These are phyloP conservation scores for Falco biarmicus DNA, from an alignment of 2,797 vertebrate species.

Conservation along the genomic window DNA sequence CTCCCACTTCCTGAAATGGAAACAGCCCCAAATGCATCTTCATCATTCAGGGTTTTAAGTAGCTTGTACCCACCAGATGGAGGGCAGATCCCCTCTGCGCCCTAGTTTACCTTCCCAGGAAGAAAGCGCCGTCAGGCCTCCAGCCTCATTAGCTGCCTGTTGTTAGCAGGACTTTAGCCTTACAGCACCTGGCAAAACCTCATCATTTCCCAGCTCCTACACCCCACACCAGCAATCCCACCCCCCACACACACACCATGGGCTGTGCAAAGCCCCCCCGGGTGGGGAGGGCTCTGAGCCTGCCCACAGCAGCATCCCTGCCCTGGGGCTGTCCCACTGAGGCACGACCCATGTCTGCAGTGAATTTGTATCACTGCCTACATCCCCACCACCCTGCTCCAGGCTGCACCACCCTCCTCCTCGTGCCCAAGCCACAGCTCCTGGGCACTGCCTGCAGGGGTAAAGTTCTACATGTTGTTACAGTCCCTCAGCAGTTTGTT, in stretches of 20 bases:
- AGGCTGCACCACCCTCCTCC: too few species aligned
- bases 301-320: background rate
- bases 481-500: rapidly evolving
- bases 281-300: background rate
- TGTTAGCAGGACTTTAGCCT: background rate
- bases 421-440: rapidly evolving
- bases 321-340: background rate
- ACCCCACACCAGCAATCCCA: too few species aligned
- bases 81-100: background rate
- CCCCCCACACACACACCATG: background rate
- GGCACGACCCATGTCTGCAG: rapidly evolving
- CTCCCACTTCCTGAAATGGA: rapidly evolving
- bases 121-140: background rate
- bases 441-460: too few species aligned
- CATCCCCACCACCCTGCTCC: background rate
- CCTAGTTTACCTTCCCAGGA: background rate
- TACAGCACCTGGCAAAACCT: background rate
- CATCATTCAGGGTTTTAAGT: background rate
- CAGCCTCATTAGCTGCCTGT: background rate
- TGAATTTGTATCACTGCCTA: rapidly evolving
- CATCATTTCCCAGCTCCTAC: rapidly evolving
- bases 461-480: background rate
- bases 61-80: background rate
- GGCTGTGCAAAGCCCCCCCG: rapidly evolving
- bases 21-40: rapidly evolving